phyloP scores from a whole-genome alignment of 2,113 vertebrate species.

The Numida meleagris region DNA sequence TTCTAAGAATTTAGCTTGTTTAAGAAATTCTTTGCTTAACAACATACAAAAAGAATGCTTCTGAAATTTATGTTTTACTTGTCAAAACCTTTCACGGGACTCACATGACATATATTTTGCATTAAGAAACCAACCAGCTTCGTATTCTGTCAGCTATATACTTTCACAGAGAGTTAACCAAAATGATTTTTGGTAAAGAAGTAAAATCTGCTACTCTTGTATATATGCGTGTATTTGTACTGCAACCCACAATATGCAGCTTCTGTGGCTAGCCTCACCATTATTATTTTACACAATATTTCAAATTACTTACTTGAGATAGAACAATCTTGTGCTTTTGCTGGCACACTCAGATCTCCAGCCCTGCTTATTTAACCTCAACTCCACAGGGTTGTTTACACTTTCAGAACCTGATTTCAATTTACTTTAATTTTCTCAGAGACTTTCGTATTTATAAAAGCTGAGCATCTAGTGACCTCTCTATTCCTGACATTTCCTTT shows the following conservation, averaged over 20 bases:
- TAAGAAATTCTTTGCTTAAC: constrained; percentile 20
- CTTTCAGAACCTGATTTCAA: constrained; percentile 71
- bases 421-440: constrained; percentile 78
- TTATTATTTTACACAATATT: constrained; percentile 57
- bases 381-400: constrained; percentile 74
- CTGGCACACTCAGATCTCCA: constrained; percentile 61
- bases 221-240: constrained; percentile 13
- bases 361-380: constrained; percentile 79
- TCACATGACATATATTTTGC: constrained; percentile 24
- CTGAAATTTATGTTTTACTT: constrained; percentile 50
- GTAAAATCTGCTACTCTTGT: constrained; percentile 15
- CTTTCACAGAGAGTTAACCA: constrained; percentile 32
- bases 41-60: constrained; percentile 23
- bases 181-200: constrained; percentile 34
- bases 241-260: constrained; percentile 9
- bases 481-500: constrained; percentile 74
- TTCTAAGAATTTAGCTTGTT: background rate
- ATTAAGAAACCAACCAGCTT: constrained; percentile 43
- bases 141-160: background rate
- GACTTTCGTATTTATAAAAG: constrained; percentile 78
- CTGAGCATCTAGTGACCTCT: constrained; percentile 76
- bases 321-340: constrained; percentile 64
- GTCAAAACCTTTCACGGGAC: background rate
- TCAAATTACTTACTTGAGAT: constrained; percentile 61
- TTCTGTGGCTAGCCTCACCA: constrained; percentile 36